Conservation (phyloP, 2,888 invertebrate genomes). For the Escarpia spicata region DNA sequence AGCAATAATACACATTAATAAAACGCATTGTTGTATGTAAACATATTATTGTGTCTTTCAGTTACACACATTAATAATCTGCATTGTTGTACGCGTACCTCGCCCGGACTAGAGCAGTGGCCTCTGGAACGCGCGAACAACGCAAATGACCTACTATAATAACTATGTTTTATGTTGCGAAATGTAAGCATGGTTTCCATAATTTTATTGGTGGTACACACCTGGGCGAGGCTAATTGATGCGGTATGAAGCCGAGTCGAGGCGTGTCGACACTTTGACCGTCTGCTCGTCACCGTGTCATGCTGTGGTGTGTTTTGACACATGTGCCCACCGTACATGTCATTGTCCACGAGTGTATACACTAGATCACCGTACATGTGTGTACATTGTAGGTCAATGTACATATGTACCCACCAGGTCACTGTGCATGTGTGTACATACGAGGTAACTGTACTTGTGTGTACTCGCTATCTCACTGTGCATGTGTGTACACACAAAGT, state of each 20-base stretch:
- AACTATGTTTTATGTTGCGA: background rate
- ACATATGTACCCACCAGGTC: too few relatives aligned
- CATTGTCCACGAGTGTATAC: too few relatives aligned
- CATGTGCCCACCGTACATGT: too few relatives aligned
- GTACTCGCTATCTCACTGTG: too few relatives aligned
- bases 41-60: background rate
- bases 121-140: background rate
- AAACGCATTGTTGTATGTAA: background rate
- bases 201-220: background rate
- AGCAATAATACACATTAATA: background rate
- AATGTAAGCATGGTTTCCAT: background rate
- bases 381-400: too few relatives aligned
- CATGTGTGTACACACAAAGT: too few relatives aligned
- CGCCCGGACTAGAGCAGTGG: background rate
- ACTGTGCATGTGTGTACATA: too few relatives aligned
- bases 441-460: too few relatives aligned
- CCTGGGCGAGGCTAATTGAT: conserved; percentile 8
- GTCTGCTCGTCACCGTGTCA: too few relatives aligned
- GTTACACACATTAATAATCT: background rate
- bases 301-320: too few relatives aligned
- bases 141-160: background rate
- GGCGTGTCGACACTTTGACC: too few relatives aligned
- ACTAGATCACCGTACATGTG: too few relatives aligned
- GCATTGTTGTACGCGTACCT: background rate
- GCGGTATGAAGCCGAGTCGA: background rate